Conservation (phyloP, 1,140 invertebrate genomes). For the Drosophila sproati region DNA sequence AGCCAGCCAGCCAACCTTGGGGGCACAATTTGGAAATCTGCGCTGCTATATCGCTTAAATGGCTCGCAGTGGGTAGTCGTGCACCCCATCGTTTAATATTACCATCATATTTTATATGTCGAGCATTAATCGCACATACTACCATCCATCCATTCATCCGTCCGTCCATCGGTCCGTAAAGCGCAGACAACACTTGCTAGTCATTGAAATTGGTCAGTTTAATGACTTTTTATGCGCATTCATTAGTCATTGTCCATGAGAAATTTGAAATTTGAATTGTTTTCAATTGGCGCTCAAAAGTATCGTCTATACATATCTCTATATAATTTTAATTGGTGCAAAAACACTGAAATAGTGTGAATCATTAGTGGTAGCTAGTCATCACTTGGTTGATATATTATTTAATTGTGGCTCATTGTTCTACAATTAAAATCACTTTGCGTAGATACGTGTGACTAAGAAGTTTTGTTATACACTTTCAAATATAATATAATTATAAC, state of each 20-base stretch:
- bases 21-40: conserved; percentile 34
- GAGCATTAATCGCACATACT: conserved; percentile 11
- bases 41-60: neutral
- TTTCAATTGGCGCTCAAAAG: conserved; percentile 24
- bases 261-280: conserved; percentile 40
- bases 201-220: conserved; percentile 41
- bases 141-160: neutral
- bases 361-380: conserved; percentile 34
- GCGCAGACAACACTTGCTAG: neutral
- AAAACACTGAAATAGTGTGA: conserved; percentile 26
- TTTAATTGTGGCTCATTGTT: neutral
- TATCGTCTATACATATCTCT: neutral
- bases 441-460: conserved; percentile 4
- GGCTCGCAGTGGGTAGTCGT: conserved; percentile 1
- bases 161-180: too few relatives aligned
- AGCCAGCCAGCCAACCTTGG: conserved; percentile 20
- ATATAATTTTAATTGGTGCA: conserved; percentile 28
- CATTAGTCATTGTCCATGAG: conserved; percentile 53
- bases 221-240: conserved; percentile 45
- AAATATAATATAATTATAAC: neutral
- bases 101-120: conserved; percentile 35
- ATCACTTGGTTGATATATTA: conserved; percentile 11
- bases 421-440: conserved; percentile 7
- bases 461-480: neutral
- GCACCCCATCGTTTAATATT: conserved; percentile 26